phyloP scores from a whole-genome alignment of 2,113 vertebrate species.

The Pseudopodoces humilis region DNA sequence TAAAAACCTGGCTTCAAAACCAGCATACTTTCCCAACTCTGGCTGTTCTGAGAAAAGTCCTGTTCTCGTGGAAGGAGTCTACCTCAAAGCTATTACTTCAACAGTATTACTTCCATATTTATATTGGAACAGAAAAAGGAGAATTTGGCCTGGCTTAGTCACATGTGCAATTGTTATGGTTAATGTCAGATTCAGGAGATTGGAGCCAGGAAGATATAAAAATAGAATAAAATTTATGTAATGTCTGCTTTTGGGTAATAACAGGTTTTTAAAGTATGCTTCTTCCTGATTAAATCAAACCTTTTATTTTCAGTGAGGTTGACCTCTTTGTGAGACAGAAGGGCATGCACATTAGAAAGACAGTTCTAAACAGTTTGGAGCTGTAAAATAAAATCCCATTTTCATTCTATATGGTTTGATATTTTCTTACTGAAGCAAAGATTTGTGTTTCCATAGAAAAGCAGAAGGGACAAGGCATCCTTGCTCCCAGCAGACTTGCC shows the following conservation, averaged over 20 bases:
- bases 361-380: not conserved
- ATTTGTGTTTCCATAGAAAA: not conserved
- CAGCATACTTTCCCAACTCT: not conserved
- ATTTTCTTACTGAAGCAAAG: not conserved
- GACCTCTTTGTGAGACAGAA: not conserved
- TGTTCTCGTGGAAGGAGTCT: not conserved
- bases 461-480: not conserved
- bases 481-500: not conserved
- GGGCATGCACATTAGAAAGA: not conserved
- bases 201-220: constrained; percentile 8
- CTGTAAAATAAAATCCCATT: not conserved
- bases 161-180: constrained; percentile 37
- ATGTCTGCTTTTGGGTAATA: constrained; percentile 35
- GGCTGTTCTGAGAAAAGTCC: not conserved
- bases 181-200: constrained; percentile 14
- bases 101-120: constrained; percentile 41
- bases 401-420: not conserved
- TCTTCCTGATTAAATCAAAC: constrained; percentile 39
- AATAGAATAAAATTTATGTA: constrained; percentile 18
- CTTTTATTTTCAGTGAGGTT: not conserved
- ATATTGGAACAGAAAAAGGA: constrained; percentile 20
- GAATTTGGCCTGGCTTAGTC: constrained; percentile 5
- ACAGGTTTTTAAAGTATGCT: not conserved
- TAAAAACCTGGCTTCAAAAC: not conserved
- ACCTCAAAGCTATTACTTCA: constrained; percentile 35